Conservation (phyloP, 2,888 invertebrate genomes). For the Drosophila multiciliata region DNA sequence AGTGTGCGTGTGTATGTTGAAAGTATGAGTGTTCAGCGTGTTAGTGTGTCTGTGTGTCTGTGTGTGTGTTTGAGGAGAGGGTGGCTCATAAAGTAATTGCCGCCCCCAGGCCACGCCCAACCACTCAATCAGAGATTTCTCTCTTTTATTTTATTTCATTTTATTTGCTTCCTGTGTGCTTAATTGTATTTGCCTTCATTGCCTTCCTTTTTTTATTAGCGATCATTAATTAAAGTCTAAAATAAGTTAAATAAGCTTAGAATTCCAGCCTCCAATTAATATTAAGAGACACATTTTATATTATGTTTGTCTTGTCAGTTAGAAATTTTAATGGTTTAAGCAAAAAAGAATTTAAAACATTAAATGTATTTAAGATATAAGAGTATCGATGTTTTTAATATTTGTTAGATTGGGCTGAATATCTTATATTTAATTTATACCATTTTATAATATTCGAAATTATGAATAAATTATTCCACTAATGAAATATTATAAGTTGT, state of each 20-base stretch:
- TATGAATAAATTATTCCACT: neutral
- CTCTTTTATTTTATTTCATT: conserved; percentile 28
- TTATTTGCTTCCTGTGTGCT: conserved; percentile 9
- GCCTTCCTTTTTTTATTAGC: neutral
- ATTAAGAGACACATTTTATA: neutral
- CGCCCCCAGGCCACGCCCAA: conserved; percentile 50
- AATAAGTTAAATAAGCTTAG: conserved; percentile 16
- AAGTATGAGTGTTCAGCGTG: conserved; percentile 14
- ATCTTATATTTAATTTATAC: neutral
- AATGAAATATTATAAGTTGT: too few relatives aligned
- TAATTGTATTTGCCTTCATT: conserved; percentile 16
- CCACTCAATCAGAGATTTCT: conserved; percentile 59
- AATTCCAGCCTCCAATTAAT: neutral
- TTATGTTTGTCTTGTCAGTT: neutral
- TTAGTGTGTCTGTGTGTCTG: conserved; percentile 24
- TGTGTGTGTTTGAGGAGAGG: conserved; percentile 11
- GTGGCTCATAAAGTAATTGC: conserved; percentile 66
- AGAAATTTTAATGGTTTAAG: neutral
- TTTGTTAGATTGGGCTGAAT: too few relatives aligned
- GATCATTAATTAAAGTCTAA: conserved; percentile 42
- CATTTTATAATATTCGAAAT: neutral
- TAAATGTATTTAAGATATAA: too few relatives aligned
- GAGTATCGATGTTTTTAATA: neutral
- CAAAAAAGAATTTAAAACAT: neutral
- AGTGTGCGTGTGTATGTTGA: conserved; percentile 31